Percentiles rank a stretch among this genome's conserved stretches.
Evolutionary conservation across 2,888 invertebrate genomes (phyloP).

Genomic region (Idaea biselata): DNA sequence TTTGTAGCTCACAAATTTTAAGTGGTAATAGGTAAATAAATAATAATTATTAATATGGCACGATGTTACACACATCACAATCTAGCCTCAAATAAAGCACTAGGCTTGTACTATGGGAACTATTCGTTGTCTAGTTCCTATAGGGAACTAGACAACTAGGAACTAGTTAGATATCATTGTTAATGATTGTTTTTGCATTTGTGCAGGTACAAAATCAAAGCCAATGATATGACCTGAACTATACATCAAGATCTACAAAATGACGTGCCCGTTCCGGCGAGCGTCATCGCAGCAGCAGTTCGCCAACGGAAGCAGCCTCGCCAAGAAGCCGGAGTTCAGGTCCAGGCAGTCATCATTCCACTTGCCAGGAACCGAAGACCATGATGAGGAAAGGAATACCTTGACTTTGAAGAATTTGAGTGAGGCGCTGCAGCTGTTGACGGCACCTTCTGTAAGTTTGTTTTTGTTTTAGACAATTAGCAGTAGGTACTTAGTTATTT

Average conservation of each 20-base stretch:
- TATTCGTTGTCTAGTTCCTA: too few species aligned
- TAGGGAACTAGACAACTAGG: too few species aligned
- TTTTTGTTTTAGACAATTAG: too few species aligned
- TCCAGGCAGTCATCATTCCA: conserved; percentile 84
- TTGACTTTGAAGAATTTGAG: conserved; percentile 89
- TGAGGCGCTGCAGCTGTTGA: conserved; percentile 89
- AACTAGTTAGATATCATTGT: too few species aligned
- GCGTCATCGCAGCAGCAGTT: conserved; percentile 79
- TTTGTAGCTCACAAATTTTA: too few species aligned
- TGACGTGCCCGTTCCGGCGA: conserved; percentile 81
- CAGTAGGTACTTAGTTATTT: conserved; percentile 5
- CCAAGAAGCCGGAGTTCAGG: conserved; percentile 70
- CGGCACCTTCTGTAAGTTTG: conserved; percentile 88
- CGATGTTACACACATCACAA: too few species aligned
- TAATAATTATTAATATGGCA: too few species aligned
- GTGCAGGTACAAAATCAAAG: conserved; percentile 19
- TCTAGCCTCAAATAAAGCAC: too few species aligned
- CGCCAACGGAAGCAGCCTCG: conserved; percentile 68
- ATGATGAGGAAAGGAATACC: conserved; percentile 83
- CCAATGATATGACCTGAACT: conserved; percentile 20
- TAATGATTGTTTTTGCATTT: conserved; percentile 5
- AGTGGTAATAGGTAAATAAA: too few species aligned
- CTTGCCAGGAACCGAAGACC: conserved; percentile 82
- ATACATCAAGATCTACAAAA: conserved; percentile 30
- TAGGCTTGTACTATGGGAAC: too few species aligned